These are phyloP conservation scores for Chymomyza procnemis DNA, from an alignment of 2,888 invertebrate genomes.

Conservation along the genomic window DNA sequence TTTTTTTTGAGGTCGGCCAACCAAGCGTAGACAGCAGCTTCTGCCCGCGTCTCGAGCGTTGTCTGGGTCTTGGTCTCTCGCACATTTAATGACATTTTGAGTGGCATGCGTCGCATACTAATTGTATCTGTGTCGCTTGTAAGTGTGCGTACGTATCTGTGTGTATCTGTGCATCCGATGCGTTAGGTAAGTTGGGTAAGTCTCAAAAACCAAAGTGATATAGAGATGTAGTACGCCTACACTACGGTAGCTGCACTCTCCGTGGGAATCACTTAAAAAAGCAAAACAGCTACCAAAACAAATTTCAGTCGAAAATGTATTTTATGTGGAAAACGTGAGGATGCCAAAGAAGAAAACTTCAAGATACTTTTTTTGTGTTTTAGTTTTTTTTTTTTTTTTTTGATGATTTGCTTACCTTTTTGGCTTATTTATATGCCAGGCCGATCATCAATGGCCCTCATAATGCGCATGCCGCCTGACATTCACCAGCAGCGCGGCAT, in stretches of 20 bases:
- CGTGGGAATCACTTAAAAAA: constrained; percentile 63
- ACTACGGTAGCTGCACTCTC: constrained; percentile 42
- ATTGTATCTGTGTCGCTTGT: constrained; percentile 26
- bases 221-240: constrained; percentile 38
- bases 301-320: constrained; percentile 72
- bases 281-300: constrained; percentile 55
- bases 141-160: constrained; percentile 35
- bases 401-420: constrained; percentile 11
- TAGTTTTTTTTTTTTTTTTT: constrained; percentile 14
- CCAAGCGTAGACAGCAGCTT: not conserved
- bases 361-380: not conserved
- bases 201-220: not conserved
- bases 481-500: constrained; percentile 36
- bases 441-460: constrained; percentile 71
- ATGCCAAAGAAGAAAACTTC: constrained; percentile 56
- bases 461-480: constrained; percentile 55
- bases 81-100: constrained; percentile 60
- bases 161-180: constrained; percentile 56
- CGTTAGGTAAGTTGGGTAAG: constrained; percentile 47
- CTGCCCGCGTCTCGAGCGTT: constrained; percentile 1
- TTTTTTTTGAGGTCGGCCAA: constrained; percentile 1
- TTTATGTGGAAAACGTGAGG: constrained; percentile 76
- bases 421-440: constrained; percentile 64
- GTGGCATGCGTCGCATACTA: constrained; percentile 58
- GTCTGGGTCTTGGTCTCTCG: constrained; percentile 35